Evolutionary conservation across 2,888 invertebrate genomes (phyloP).

Genomic region (Microchrysa polita): DNA sequence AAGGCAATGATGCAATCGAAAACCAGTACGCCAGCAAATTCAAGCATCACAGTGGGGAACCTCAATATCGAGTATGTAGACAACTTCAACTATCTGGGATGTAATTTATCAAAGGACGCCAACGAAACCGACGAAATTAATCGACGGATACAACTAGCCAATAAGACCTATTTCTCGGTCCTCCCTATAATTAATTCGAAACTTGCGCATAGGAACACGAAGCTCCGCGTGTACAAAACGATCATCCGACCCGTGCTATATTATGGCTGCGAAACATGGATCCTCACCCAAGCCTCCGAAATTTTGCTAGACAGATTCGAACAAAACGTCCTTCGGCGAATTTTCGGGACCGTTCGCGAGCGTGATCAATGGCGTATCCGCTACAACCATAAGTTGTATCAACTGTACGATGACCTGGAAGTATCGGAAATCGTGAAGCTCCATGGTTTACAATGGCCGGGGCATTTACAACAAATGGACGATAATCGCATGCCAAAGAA

Average conservation of each 20-base stretch:
- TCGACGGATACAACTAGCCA: neutral
- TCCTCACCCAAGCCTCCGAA: neutral
- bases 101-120: neutral
- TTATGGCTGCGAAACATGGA: neutral
- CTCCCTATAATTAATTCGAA: neutral
- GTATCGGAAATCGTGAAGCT: neutral
- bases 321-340: neutral
- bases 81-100: neutral
- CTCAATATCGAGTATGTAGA: too few relatives aligned
- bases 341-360: neutral
- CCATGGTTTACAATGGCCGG: neutral
- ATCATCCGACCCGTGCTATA: neutral
- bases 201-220: neutral
- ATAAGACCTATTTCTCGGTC: neutral
- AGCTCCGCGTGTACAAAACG: constrained; percentile 4
- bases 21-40: too few relatives aligned
- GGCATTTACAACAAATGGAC: neutral
- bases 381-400: neutral
- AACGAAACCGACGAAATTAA: too few relatives aligned
- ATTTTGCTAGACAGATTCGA: neutral
- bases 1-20: too few relatives aligned
- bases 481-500: too few relatives aligned
- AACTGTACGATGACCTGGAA: neutral
- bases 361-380: neutral
- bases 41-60: too few relatives aligned